Percentiles rank a stretch among this genome's conserved stretches.
phyloP scores from a whole-genome alignment of 2,888 invertebrate genomes.

The Cremastinae sp. region DNA sequence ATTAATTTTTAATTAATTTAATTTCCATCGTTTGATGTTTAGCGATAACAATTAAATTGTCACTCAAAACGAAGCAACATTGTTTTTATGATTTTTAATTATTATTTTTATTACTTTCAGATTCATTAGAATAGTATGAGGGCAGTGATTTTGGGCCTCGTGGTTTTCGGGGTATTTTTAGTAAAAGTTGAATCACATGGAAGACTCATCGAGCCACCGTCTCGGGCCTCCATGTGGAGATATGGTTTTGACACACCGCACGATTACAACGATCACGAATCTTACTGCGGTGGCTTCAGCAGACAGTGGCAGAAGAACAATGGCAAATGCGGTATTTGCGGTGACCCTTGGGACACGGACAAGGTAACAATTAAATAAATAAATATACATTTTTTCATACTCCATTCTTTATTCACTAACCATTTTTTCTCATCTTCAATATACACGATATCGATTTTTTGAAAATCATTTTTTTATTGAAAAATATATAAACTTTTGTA shows the following conservation, averaged over 20 bases:
- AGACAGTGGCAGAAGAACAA: conserved; percentile 90
- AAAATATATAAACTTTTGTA: too few relatives aligned
- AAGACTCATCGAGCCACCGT: conserved; percentile 91
- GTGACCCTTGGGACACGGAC: conserved; percentile 89
- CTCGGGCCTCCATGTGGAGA: conserved; percentile 93
- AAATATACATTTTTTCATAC: too few relatives aligned
- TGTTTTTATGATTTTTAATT: background rate
- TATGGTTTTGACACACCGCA: conserved; percentile 93
- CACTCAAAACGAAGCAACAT: too few relatives aligned
- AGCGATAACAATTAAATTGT: too few relatives aligned
- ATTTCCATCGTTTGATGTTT: too few relatives aligned
- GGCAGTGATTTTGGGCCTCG: conserved; percentile 51
- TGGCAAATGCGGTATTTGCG: conserved; percentile 93
- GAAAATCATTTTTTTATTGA: too few relatives aligned
- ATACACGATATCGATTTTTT: too few relatives aligned
- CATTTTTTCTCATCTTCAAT: too few relatives aligned
- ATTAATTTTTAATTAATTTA: too few relatives aligned
- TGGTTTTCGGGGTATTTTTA: conserved; percentile 61
- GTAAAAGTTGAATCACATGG: conserved; percentile 84
- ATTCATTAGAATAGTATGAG: conserved; percentile 53
- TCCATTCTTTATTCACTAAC: too few relatives aligned
- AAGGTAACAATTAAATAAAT: conserved; percentile 70
- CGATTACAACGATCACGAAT: conserved; percentile 94
- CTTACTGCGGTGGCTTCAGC: conserved; percentile 93
- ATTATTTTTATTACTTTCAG: conserved; percentile 21